Conservation (phyloP, 2,797 vertebrate genomes). For the Gymnocypris eckloni region DNA sequence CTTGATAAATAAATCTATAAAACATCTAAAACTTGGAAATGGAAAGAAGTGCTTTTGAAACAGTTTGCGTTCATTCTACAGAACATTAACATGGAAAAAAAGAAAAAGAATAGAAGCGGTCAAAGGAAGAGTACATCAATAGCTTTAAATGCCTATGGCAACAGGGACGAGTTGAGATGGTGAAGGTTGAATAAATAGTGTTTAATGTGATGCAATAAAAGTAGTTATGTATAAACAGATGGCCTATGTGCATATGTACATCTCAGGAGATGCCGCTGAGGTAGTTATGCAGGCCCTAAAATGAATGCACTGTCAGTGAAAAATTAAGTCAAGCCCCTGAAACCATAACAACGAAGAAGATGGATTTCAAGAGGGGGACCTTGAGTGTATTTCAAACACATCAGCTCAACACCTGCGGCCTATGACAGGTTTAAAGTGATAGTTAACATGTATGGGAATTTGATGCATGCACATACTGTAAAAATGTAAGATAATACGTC, state of each 20-base stretch:
- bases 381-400: constrained; percentile 7
- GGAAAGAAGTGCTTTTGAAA: background rate
- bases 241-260: constrained; percentile 39
- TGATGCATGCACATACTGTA: background rate
- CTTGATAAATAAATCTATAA: background rate
- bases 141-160: constrained; percentile 40
- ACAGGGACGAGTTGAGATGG: constrained; percentile 30
- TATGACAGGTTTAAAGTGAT: constrained; percentile 13
- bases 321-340: constrained; percentile 41
- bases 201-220: constrained; percentile 52
- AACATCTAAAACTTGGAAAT: background rate
- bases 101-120: background rate
- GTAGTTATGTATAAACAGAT: constrained; percentile 63
- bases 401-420: background rate
- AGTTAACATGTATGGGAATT: background rate
- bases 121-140: constrained; percentile 39
- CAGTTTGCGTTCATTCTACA: background rate
- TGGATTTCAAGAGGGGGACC: constrained; percentile 17
- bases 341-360: constrained; percentile 42
- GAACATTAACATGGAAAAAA: constrained; percentile 1
- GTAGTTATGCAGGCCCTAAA: constrained; percentile 44
- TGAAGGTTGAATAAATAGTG: constrained; percentile 53
- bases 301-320: constrained; percentile 55
- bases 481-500: background rate
- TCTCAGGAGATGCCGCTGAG: constrained; percentile 53